A percentile compares a stretch with the other conserved stretches of the same genome.
Conservation (phyloP, 1,140 invertebrate genomes). For the Gonatopus flavifemur region DNA sequence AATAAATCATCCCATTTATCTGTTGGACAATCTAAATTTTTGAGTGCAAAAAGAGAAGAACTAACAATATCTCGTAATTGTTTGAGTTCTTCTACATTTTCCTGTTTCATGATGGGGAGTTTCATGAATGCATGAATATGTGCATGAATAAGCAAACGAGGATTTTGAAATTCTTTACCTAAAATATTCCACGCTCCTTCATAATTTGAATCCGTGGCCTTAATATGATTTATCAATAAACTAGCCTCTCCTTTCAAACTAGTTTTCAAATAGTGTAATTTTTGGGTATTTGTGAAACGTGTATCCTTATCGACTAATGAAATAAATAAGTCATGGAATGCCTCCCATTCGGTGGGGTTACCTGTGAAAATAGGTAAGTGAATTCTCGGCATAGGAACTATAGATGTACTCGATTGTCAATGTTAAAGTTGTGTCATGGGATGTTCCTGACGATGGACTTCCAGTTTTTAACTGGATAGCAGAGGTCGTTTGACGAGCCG, state of each 20-base stretch:
- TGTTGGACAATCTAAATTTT: no score
- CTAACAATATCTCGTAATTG: not conserved
- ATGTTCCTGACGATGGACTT: no score
- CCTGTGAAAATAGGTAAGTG: not conserved
- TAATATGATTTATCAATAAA: not conserved
- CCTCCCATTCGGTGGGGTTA: not conserved
- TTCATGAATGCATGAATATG: not conserved
- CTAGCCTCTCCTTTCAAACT: not conserved
- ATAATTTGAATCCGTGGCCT: slow-evolving; percentile 1
- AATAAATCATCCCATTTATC: no score
- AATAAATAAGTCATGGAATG: not conserved
- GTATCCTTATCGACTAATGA: not conserved
- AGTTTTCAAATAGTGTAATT: slow-evolving; percentile 2
- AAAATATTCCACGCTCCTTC: not conserved
- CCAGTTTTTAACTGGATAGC: no score
- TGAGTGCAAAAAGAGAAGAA: not conserved
- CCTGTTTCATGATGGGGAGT: not conserved
- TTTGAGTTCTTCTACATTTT: not conserved
- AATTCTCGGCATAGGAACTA: slow-evolving; percentile 4
- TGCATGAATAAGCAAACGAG: not conserved
- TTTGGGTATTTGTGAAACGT: not conserved
- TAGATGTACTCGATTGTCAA: no score
- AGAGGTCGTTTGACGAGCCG: no score
- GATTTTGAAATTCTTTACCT: no score
- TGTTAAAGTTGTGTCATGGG: no score